phyloP scores from a whole-genome alignment of 1,140 invertebrate species.

The Sinella curviseta region DNA sequence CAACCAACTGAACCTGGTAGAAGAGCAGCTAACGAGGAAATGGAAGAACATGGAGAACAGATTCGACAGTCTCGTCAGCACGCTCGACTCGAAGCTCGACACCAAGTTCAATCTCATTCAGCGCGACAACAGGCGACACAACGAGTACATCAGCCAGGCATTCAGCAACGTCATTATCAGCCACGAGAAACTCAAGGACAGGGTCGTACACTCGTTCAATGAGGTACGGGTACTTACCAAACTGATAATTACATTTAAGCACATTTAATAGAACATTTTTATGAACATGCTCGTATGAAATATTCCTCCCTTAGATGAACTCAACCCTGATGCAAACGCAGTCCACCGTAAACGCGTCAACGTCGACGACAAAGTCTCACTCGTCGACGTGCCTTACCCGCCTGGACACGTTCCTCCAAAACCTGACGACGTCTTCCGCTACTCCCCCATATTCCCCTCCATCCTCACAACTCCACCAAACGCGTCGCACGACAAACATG shows the following conservation, averaged over 20 bases:
- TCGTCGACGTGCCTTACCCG: neutral
- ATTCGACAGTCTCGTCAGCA: conserved; percentile 28
- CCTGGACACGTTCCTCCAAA: neutral
- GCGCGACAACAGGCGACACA: conserved; percentile 42
- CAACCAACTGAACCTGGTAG: conserved; percentile 40
- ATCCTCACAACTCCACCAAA: neutral
- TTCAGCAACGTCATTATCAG: conserved; percentile 1
- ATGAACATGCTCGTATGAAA: neutral
- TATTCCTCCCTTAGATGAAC: neutral
- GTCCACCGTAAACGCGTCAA: neutral
- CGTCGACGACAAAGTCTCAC: neutral
- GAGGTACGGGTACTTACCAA: too few relatives aligned
- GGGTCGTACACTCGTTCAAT: neutral
- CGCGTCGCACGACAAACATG: neutral
- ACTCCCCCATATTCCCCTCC: neutral
- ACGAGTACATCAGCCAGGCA: conserved; percentile 24
- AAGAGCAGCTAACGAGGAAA: conserved; percentile 44
- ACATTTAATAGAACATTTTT: too few relatives aligned
- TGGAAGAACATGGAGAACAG: conserved; percentile 44
- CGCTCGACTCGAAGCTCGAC: conserved; percentile 37
- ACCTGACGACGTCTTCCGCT: neutral
- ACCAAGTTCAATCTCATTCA: conserved; percentile 40
- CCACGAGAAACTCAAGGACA: conserved; percentile 16
- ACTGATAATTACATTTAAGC: too few relatives aligned
- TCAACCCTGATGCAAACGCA: neutral